A percentile compares a stretch with the other conserved stretches of the same genome.
Conservation (phyloP, 2,113 vertebrate genomes). For the Rousettus leschenaultii region DNA sequence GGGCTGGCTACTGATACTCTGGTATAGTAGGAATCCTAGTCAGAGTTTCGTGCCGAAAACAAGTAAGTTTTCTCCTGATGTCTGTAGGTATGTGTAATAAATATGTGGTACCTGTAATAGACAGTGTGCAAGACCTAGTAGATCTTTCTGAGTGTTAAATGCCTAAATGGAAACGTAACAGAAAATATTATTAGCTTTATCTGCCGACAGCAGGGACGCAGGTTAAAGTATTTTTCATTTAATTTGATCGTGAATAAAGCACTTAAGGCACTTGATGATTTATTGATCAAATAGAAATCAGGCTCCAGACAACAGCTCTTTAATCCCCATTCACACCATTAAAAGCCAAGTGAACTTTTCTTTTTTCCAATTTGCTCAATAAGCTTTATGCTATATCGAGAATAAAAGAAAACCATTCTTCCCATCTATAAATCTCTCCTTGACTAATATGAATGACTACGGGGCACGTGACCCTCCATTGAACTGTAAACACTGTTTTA, state of each 20-base stretch:
- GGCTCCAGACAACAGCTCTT: conserved; percentile 79
- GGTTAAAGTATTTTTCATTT: conserved; percentile 87
- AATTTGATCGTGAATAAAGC: conserved; percentile 85
- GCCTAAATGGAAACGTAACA: conserved; percentile 79
- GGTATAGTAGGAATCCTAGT: neutral
- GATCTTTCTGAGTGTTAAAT: conserved; percentile 73
- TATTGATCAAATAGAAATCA: conserved; percentile 88
- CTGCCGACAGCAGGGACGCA: conserved; percentile 80
- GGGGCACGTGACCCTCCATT: conserved; percentile 79
- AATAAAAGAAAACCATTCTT: conserved; percentile 67
- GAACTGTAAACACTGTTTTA: conserved; percentile 87
- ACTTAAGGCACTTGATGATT: conserved; percentile 86
- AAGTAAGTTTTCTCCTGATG: neutral
- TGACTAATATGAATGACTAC: conserved; percentile 79
- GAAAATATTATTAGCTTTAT: conserved; percentile 83
- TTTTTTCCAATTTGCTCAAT: conserved; percentile 63
- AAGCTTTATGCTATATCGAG: conserved; percentile 62
- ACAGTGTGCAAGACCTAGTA: conserved; percentile 40
- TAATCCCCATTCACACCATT: conserved; percentile 80
- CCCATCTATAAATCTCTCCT: conserved; percentile 79
- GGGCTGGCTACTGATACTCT: neutral
- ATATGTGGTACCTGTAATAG: neutral
- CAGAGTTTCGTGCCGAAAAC: conserved; percentile 19
- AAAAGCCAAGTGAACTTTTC: conserved; percentile 78
- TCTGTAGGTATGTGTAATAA: neutral